Evolutionary conservation across 2,888 invertebrate species (phyloP).

Genomic region (Drosophila paracracens): DNA sequence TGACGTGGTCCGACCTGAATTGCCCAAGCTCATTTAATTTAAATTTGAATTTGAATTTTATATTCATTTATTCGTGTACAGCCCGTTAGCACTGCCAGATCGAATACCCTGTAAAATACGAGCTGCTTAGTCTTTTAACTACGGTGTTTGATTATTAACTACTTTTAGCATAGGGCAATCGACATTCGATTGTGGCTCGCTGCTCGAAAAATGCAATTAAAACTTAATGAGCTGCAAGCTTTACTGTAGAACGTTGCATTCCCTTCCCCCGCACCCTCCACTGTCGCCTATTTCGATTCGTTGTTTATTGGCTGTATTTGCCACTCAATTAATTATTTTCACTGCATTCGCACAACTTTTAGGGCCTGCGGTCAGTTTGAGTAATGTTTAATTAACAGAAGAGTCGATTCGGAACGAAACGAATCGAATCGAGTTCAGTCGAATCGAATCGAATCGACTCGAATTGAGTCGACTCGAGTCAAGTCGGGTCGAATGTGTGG

Average conservation of each 20-base stretch:
- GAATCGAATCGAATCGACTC: conserved; percentile 1
- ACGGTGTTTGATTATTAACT: not conserved
- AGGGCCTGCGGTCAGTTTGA: conserved; percentile 60
- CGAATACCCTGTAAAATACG: conserved; percentile 16
- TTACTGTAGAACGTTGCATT: not conserved
- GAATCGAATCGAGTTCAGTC: not conserved
- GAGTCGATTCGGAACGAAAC: conserved; percentile 10
- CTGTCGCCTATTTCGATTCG: conserved; percentile 21
- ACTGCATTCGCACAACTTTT: conserved; percentile 49
- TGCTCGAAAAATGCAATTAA: conserved; percentile 33
- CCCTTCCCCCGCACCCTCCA: not conserved
- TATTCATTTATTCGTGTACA: conserved; percentile 38
- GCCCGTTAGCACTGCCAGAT: not conserved
- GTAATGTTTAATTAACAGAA: conserved; percentile 72
- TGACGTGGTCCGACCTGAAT: conserved; percentile 36
- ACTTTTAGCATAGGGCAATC: conserved; percentile 2
- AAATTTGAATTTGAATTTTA: conserved; percentile 55
- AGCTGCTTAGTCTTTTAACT: not conserved
- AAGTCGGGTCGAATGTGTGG: conserved; percentile 26
- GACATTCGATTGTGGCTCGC: conserved; percentile 1
- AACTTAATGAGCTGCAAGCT: conserved; percentile 53
- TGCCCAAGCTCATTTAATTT: conserved; percentile 60
- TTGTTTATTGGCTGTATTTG: conserved; percentile 53
- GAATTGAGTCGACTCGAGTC: not conserved
- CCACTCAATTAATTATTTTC: conserved; percentile 58